A percentile compares a stretch with the other conserved stretches of the same genome.
Evolutionary conservation across 2,888 invertebrate species (phyloP).

Genomic region (Entomobrya multifasciata): DNA sequence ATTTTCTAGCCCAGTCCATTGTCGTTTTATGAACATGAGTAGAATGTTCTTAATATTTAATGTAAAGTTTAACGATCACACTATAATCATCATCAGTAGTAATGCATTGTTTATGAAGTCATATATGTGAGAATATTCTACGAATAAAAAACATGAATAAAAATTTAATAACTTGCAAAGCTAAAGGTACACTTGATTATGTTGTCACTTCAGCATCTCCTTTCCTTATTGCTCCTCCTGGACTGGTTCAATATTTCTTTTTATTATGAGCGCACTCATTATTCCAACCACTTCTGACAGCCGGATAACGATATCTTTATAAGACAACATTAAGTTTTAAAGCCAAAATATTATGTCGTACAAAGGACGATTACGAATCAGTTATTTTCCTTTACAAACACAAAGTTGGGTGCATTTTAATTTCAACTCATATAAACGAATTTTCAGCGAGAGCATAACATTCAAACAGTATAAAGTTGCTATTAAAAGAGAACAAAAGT

Average conservation of each 20-base stretch:
- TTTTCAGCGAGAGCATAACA: too few species aligned
- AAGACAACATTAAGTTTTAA: too few species aligned
- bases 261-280: slow-evolving; percentile 44
- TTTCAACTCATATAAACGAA: too few species aligned
- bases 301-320: neutral
- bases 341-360: too few species aligned
- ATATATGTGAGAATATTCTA: neutral
- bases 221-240: slow-evolving; percentile 54
- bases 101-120: slow-evolving; percentile 5
- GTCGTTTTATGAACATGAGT: too few species aligned
- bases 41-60: too few species aligned
- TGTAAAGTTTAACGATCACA: too few species aligned
- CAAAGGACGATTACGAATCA: too few species aligned
- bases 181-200: neutral
- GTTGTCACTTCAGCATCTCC: slow-evolving; percentile 13
- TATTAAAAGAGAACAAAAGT: slow-evolving; percentile 53
- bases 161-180: neutral
- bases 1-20: too few species aligned
- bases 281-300: neutral
- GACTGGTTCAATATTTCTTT: slow-evolving; percentile 69
- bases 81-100: too few species aligned
- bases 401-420: neutral
- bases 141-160: slow-evolving; percentile 12
- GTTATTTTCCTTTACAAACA: neutral
- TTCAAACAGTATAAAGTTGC: neutral